Evolutionary conservation across 2,797 vertebrate genomes (phyloP).

Genomic region (Cygnus olor): DNA sequence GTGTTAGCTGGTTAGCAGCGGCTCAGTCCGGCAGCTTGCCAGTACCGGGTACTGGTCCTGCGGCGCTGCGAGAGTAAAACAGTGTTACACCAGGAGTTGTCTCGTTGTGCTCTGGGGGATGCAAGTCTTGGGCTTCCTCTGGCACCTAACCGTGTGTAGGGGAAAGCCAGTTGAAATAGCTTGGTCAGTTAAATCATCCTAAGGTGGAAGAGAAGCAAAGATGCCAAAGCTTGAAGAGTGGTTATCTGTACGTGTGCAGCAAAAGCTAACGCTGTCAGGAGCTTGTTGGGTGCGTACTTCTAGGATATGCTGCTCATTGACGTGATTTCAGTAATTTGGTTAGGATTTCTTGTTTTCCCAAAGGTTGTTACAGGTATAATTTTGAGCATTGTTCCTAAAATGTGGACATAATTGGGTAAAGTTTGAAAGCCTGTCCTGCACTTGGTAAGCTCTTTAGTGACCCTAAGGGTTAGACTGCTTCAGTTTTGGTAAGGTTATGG

Average conservation of each 20-base stretch:
- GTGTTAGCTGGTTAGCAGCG: neutral
- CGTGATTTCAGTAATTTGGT: neutral
- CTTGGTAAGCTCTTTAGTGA: neutral
- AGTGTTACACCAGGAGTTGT: neutral
- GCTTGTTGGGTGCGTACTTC: neutral
- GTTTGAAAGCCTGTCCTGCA: neutral
- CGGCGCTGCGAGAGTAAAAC: neutral
- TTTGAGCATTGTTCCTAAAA: neutral
- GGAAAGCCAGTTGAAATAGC: neutral
- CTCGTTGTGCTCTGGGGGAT: neutral
- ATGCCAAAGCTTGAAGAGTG: neutral
- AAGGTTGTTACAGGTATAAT: neutral
- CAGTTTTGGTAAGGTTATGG: neutral
- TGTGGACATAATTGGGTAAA: neutral
- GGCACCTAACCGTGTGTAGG: fast-evolving
- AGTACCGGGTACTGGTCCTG: neutral
- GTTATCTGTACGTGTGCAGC: neutral
- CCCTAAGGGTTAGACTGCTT: neutral
- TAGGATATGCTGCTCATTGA: neutral
- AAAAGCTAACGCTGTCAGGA: neutral
- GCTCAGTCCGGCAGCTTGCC: neutral
- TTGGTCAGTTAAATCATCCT: neutral
- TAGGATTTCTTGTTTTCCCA: neutral
- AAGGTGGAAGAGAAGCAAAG: neutral
- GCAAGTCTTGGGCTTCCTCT: neutral